phyloP scores from a whole-genome alignment of 2,113 vertebrate species.

The Accipiter cooperii region DNA sequence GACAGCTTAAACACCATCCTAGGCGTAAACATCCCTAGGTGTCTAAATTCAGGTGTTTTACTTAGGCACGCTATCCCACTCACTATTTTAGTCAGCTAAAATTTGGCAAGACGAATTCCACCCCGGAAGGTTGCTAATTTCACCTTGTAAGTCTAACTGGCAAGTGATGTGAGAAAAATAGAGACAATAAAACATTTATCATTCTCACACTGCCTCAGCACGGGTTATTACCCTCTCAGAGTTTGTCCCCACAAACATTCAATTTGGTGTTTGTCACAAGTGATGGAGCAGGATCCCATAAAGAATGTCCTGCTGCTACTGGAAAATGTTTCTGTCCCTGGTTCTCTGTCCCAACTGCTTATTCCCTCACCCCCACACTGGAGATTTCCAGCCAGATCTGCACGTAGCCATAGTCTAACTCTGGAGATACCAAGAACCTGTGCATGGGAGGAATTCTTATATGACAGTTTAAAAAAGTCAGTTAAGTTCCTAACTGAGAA shows the following conservation, averaged over 20 bases:
- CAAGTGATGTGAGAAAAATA: slow-evolving; percentile 49
- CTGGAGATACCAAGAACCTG: not conserved
- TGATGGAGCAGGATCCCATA: slow-evolving; percentile 24
- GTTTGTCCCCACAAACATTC: slow-evolving; percentile 43
- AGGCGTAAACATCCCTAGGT: not conserved
- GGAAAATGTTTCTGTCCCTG: not conserved
- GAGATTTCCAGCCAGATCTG: not conserved
- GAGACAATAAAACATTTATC: slow-evolving; percentile 55
- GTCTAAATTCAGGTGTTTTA: not conserved
- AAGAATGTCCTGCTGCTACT: not conserved
- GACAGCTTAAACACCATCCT: not conserved
- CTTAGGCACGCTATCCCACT: not conserved
- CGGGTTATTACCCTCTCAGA: slow-evolving; percentile 22
- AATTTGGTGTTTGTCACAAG: slow-evolving; percentile 43
- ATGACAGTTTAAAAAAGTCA: not conserved
- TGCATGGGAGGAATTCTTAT: not conserved
- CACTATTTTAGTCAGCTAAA: not conserved
- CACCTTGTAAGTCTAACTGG: slow-evolving; percentile 36
- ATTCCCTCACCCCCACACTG: not conserved
- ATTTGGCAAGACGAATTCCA: not conserved
- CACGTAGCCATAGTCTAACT: not conserved
- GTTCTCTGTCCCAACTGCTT: not conserved
- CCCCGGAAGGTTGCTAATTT: slow-evolving; percentile 19
- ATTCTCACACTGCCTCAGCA: slow-evolving; percentile 20
- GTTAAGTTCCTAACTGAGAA: not conserved